Evolutionary conservation across 2,888 invertebrate genomes (phyloP).

Genomic region (Tinea pellionella): DNA sequence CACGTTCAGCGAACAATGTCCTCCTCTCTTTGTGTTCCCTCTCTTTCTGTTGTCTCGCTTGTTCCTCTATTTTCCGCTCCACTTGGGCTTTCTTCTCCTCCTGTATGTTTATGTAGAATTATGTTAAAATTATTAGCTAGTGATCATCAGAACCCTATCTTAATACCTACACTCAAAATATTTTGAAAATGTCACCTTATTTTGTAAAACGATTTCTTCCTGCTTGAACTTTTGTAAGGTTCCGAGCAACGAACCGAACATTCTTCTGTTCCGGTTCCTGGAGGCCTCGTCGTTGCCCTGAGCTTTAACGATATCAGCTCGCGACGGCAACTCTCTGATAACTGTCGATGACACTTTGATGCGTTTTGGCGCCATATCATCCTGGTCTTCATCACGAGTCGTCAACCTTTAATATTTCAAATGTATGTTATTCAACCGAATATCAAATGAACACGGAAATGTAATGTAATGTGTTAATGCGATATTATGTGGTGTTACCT

Average conservation of each 20-base stretch:
- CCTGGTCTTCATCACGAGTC: constrained; percentile 37
- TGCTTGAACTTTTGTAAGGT: constrained; percentile 96
- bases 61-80: constrained; percentile 94
- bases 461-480: no score
- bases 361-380: constrained; percentile 37
- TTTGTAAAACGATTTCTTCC: constrained; percentile 90
- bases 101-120: constrained; percentile 28
- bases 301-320: constrained; percentile 69
- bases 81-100: constrained; percentile 76
- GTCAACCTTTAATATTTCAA: constrained; percentile 21
- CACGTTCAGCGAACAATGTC: constrained; percentile 85
- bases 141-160: not conserved
- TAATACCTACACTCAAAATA: not conserved
- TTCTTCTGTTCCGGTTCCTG: constrained; percentile 86
- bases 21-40: constrained; percentile 83
- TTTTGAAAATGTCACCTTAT: constrained; percentile 60
- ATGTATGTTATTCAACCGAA: no score
- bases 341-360: constrained; percentile 75
- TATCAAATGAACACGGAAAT: no score
- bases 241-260: constrained; percentile 95
- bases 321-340: constrained; percentile 85
- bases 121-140: no score
- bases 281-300: constrained; percentile 87
- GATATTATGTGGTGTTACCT: no score
- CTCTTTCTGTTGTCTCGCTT: constrained; percentile 87